Base-by-base conservation (phyloP, 2,888 invertebrate species). In the Hydrotaea diabolus region DNA sequence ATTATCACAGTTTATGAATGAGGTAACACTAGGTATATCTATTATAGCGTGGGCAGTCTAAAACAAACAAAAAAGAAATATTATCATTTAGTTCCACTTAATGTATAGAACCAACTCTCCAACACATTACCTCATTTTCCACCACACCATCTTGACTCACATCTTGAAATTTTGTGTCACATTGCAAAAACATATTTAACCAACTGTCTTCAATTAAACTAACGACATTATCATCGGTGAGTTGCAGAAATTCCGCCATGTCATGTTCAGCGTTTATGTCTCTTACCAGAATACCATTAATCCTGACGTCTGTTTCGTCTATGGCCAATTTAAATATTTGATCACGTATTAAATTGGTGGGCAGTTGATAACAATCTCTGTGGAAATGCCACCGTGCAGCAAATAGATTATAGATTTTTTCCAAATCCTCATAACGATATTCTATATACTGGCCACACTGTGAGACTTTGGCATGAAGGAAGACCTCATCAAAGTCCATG, bases 331-430 rank as follows among this genome's bases (percentile, higher is more conserved):
- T 76, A 2, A 83, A n/a, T 39, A 86, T 93, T 62, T 88, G 86
- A 86, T 94, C 94, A 21, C 93, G 88, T 17, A 92, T 91, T 77
- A 91, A 88, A n/a, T 88, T 88, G 8, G 92, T 91, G 53, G 92
- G 91, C 84, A 93, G 93, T 86, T 93, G 93, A 88, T 95, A 95
- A 2, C 93, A 94, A 2, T 89, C 84, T 0, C 91, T 85, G 83
- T 94, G 94, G 43, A 94, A 89, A 15, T 89, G 88, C 77, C 91
- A 91, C 80, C 94, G 90, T 0, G 92, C 92, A 23, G 90, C 86
- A 87, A 93, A 94, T 86, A 94, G 90, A 62, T 93, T 92, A 85
- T 93, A 92, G 19, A 94, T 90, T 75, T 91, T 91, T 66, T 91
- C 88, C 46, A 89, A 91, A 82, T 93, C 93, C 84, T 93, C 93